These are phyloP conservation scores for Geotrupes spiniger DNA, from an alignment of 2,888 invertebrate species.

Conservation along the genomic window DNA sequence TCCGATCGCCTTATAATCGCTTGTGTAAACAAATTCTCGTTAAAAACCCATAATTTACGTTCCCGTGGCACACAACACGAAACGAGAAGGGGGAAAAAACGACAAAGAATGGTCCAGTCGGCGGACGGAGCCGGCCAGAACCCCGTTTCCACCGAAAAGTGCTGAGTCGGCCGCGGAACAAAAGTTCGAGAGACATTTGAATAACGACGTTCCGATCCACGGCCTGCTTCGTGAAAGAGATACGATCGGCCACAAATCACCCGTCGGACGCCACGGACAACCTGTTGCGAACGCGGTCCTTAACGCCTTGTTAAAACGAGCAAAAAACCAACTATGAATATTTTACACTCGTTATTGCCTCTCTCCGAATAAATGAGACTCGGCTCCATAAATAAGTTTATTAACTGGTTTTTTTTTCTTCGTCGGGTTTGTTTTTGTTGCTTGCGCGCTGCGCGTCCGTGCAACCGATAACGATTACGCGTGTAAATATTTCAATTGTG, in stretches of 20 bases:
- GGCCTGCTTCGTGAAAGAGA: constrained; percentile 33
- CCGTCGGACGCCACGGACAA: constrained; percentile 30
- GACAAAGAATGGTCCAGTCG: constrained; percentile 8
- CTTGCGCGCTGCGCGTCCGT: constrained; percentile 8
- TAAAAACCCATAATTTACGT: constrained; percentile 23
- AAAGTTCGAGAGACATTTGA: constrained; percentile 28
- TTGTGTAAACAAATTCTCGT: constrained; percentile 22
- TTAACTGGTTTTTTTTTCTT: constrained; percentile 13
- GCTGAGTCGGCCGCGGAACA: constrained; percentile 20
- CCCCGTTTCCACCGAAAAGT: constrained; percentile 19
- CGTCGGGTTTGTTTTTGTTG: too few relatives aligned
- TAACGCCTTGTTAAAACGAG: constrained; percentile 39
- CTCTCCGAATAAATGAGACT: constrained; percentile 18
- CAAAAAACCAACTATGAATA: constrained; percentile 37
- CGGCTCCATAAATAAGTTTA: constrained; percentile 21
- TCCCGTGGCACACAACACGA: too few relatives aligned
- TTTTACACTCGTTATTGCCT: constrained; percentile 41
- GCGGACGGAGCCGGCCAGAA: constrained; percentile 14
- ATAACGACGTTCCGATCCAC: constrained; percentile 30
- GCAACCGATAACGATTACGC: constrained; percentile 12
- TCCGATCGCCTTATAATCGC: constrained; percentile 1
- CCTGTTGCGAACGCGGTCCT: constrained; percentile 35
- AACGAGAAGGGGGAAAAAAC: constrained; percentile 10
- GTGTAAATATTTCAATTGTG: constrained; percentile 5
- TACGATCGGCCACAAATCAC: constrained; percentile 39